Percentiles rank a stretch among this genome's conserved stretches.
phyloP scores from a whole-genome alignment of 2,113 vertebrate genomes.

The Hippopotamus amphibius region DNA sequence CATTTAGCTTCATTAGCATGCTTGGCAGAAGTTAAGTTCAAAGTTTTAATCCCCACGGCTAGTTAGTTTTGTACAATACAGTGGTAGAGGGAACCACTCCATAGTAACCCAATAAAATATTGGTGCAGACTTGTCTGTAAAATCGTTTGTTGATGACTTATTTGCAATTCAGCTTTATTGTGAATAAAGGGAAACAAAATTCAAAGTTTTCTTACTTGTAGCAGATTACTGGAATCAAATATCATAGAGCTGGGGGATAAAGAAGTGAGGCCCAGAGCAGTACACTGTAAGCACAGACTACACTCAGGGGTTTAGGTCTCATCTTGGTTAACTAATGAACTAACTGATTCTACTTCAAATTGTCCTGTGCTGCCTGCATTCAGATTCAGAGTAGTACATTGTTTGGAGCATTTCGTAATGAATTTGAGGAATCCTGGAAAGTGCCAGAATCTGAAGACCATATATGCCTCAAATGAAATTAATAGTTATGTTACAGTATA shows the following conservation, averaged over 20 bases:
- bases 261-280: slow-evolving; percentile 12
- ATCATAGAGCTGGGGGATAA: background rate
- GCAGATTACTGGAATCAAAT: slow-evolving; percentile 26
- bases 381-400: background rate
- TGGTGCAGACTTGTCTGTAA: slow-evolving; percentile 9
- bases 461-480: slow-evolving; percentile 34
- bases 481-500: slow-evolving; percentile 10
- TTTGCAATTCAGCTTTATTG: slow-evolving; percentile 17
- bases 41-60: slow-evolving; percentile 21
- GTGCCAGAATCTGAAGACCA: background rate
- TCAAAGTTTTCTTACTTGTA: slow-evolving; percentile 45
- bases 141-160: slow-evolving; percentile 6
- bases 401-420: slow-evolving; percentile 41
- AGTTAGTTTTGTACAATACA: slow-evolving; percentile 37
- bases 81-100: background rate
- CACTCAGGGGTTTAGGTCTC: background rate
- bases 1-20: slow-evolving; percentile 50
- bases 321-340: slow-evolving; percentile 17
- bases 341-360: background rate
- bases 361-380: slow-evolving; percentile 6
- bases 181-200: slow-evolving; percentile 13
- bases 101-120: slow-evolving; percentile 13
- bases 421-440: background rate
- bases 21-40: slow-evolving; percentile 53
- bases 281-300: background rate